Percentiles rank a stretch among this genome's conserved stretches.
Conservation (phyloP, 1,140 invertebrate genomes). For the Hycleus cichorii region DNA sequence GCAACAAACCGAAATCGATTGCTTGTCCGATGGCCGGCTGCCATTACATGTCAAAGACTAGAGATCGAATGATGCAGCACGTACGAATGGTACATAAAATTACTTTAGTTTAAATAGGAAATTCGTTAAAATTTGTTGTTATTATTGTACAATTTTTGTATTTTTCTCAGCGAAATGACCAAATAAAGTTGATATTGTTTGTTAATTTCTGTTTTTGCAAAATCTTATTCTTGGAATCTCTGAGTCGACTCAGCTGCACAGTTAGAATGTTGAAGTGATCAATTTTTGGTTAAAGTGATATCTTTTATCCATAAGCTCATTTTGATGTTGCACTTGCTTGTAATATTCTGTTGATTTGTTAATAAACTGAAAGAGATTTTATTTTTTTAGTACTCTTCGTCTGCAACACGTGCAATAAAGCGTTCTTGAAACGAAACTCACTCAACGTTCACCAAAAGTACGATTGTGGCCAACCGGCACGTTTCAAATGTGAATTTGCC, state of each 20-base stretch:
- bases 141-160: neutral
- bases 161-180: neutral
- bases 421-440: constrained; percentile 48
- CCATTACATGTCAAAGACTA: constrained; percentile 38
- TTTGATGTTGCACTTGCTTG: no score
- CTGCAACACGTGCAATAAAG: constrained; percentile 51
- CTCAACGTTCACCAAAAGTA: constrained; percentile 55
- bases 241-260: no score
- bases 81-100: constrained; percentile 39
- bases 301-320: no score
- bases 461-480: constrained; percentile 49
- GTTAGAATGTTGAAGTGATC: no score
- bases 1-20: constrained; percentile 46
- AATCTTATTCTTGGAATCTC: no score
- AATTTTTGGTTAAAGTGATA: no score
- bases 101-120: constrained; percentile 9
- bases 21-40: constrained; percentile 48
- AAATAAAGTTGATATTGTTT: no score
- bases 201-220: no score
- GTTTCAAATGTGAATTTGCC: constrained; percentile 45
- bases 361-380: neutral
- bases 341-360: no score
- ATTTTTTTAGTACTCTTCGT: constrained; percentile 2
- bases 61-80: constrained; percentile 44
- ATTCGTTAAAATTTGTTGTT: no score